Conservation (phyloP, 2,888 invertebrate species). For the Drepana falcataria region DNA sequence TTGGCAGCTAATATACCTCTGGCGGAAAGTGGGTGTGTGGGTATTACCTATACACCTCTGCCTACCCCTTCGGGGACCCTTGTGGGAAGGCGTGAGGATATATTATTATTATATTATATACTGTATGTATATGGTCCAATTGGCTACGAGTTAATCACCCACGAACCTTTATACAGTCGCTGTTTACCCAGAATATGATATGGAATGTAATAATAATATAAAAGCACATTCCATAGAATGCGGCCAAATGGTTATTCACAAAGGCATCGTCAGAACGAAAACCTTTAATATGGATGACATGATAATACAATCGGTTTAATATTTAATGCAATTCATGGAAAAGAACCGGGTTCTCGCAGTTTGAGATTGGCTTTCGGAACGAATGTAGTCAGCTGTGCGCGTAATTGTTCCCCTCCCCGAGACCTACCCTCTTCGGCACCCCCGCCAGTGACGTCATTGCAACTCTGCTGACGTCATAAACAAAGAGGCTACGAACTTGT, state of each 20-base stretch:
- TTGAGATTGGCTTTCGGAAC: slow-evolving; percentile 37
- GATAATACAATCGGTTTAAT: slow-evolving; percentile 11
- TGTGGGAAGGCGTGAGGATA: too few species aligned
- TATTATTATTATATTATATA: too few species aligned
- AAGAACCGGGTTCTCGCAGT: slow-evolving; percentile 17
- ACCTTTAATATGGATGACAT: background rate
- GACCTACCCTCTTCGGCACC: slow-evolving; percentile 30
- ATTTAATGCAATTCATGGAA: slow-evolving; percentile 28
- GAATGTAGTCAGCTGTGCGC: slow-evolving; percentile 66
- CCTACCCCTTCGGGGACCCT: too few species aligned
- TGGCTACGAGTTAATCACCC: too few species aligned
- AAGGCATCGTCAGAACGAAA: background rate
- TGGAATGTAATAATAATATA: too few species aligned
- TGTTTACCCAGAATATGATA: too few species aligned
- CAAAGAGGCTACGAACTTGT: slow-evolving; percentile 58
- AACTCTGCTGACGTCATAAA: slow-evolving; percentile 64
- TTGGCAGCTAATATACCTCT: too few species aligned
- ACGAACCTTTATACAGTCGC: too few species aligned
- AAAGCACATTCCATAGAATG: background rate
- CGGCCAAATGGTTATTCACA: background rate
- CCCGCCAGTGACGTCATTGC: slow-evolving; percentile 60
- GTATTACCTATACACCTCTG: too few species aligned
- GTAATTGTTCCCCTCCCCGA: slow-evolving; percentile 53
- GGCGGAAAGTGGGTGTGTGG: too few species aligned
- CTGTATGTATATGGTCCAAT: too few species aligned